Evolutionary conservation across 2,113 vertebrate genomes (phyloP), one percentile per base, ranked within the genome.

Genomic region (Shinisaurus crocodilurus): DNA sequence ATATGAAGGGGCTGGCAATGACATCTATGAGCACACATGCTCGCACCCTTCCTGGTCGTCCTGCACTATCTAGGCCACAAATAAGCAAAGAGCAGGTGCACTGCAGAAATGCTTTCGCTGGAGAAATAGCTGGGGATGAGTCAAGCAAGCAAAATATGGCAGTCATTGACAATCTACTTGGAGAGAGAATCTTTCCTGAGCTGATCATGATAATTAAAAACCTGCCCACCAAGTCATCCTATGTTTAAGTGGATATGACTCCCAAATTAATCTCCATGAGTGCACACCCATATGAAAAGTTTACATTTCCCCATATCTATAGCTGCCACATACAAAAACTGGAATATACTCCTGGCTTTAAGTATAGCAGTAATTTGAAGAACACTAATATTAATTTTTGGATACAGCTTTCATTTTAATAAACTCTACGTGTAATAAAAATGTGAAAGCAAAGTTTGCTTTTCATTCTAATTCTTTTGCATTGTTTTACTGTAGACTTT

Each of bases 401-500:
- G 95, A 86, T 3, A 37, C 80, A 4, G 1, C 0, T 91, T 94
- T 70, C 34, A 57, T 89, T 91, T 87, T 60, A 87, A 29, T 20
- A 89, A 83, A 12, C 10, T 88, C 60, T 63, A 1, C n/a, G 10
- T 86, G 70, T 90, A 67, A 54, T 92, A 86, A 90, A 48, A 37
- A 29, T 82, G 87, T 93, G 48, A 69, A 89, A 90, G 43, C 79
- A 18, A 23, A 95, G 90, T 84, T 90, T 40, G 13, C 70, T 92
- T 40, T 86, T 85, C 75, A 69, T 86, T 89, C 90, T 83, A 75
- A 43, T 37, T 48, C 63, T 86, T 90, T 50, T 87, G 80, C 15
- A 57, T 65, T 83, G 86, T 90, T 90, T 54, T 3, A 32, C 84
- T 91, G 8, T 63, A 90, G 34, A 76, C 67, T 89, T 95, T 95